Conservation (phyloP, 2,797 vertebrate species). For the Sebastes minor region DNA sequence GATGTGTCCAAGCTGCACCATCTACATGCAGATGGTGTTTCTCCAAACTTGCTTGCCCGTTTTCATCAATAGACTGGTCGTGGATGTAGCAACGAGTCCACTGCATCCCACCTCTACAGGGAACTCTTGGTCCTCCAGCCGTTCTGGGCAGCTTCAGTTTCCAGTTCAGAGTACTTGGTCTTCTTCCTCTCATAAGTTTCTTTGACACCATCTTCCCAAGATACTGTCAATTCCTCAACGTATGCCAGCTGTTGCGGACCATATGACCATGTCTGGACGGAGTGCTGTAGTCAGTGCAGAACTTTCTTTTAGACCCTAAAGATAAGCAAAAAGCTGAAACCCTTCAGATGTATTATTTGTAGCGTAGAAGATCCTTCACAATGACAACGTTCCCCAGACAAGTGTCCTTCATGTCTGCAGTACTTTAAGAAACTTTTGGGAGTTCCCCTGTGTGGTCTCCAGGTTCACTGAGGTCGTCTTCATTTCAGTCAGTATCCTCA, state of each 20-base stretch:
- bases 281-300: not conserved
- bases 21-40: too few species aligned
- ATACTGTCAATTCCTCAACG: not conserved
- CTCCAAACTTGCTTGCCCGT: too few species aligned
- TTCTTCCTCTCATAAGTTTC: not conserved
- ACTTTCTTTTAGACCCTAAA: not conserved
- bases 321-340: not conserved
- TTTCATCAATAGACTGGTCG: not conserved
- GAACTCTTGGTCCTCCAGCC: not conserved
- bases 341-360: too few species aligned
- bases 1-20: too few species aligned
- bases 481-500: not conserved
- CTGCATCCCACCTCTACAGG: not conserved
- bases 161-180: not conserved
- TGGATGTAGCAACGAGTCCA: not conserved
- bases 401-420: not conserved
- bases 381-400: not conserved
- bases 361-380: not conserved
- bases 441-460: not conserved
- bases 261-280: not conserved
- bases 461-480: not conserved
- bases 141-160: not conserved
- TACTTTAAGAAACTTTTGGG: not conserved
- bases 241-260: not conserved
- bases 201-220: not conserved